Evolutionary conservation across 2,113 vertebrate species (phyloP).

Genomic region (Zosterops lateralis): DNA sequence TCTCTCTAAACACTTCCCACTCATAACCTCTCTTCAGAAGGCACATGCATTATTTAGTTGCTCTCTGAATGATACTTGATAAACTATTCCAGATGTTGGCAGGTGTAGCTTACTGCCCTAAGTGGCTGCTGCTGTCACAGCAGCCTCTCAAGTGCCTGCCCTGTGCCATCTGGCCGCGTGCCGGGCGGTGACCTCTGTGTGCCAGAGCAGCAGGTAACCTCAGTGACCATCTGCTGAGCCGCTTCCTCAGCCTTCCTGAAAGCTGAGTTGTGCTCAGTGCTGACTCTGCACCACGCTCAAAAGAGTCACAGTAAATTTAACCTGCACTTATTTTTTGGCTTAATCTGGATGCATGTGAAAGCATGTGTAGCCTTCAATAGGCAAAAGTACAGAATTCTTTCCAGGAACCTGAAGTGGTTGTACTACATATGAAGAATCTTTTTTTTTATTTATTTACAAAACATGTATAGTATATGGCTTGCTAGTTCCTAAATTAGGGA

Average conservation of each 20-base stretch:
- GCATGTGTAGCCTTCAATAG: not conserved
- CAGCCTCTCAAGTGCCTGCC: not conserved
- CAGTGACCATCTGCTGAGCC: constrained; percentile 63
- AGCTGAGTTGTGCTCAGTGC: not conserved
- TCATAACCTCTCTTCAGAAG: not conserved
- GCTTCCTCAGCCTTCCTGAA: not conserved
- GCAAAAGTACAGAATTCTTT: not conserved
- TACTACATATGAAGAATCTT: not conserved
- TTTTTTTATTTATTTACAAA: not conserved
- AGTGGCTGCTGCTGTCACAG: not conserved
- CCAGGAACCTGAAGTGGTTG: not conserved
- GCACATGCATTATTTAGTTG: not conserved
- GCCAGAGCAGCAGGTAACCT: constrained; percentile 61
- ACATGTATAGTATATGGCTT: not conserved
- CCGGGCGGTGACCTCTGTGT: constrained; percentile 16
- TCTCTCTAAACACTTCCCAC: not conserved
- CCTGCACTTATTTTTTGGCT: not conserved
- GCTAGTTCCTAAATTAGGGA: not conserved
- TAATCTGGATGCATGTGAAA: not conserved
- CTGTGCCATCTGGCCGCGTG: constrained; percentile 56
- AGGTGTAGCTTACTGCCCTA: constrained; percentile 60
- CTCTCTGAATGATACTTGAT: not conserved
- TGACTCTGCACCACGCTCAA: not conserved
- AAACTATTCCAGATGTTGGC: constrained; percentile 57
- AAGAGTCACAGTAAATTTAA: not conserved